Evolutionary conservation across 23 tunicate genomes (phyloP).

Genomic region (Halocynthia aurantium): DNA sequence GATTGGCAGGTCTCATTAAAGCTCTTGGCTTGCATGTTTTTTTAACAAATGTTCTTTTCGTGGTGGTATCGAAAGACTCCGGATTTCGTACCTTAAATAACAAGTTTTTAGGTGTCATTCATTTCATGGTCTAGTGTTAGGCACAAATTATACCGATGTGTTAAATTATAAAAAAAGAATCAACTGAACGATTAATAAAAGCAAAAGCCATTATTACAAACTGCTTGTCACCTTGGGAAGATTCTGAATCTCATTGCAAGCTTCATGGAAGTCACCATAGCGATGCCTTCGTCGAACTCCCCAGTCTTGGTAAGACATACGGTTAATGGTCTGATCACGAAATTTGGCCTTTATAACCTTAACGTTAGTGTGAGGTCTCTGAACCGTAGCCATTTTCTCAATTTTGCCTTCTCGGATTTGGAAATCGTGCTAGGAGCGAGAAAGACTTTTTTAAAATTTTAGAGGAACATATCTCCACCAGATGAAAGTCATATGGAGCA

Average conservation of each 20-base stretch:
- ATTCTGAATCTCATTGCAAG: constrained; percentile 39
- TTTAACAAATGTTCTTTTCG: constrained; percentile 63
- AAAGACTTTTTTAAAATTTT: not conserved
- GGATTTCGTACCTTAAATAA: too few species aligned
- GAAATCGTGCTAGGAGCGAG: not conserved
- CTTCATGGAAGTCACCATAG: constrained; percentile 89
- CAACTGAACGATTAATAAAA: too few species aligned
- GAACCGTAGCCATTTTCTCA: too few species aligned
- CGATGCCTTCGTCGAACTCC: constrained; percentile 31
- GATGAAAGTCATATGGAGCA: not conserved
- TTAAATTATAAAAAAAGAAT: too few species aligned
- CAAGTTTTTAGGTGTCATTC: too few species aligned
- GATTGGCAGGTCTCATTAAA: constrained; percentile 62
- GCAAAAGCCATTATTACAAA: too few species aligned
- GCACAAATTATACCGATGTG: too few species aligned
- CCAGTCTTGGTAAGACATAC: constrained; percentile 70
- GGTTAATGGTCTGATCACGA: constrained; percentile 51
- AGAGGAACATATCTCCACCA: too few species aligned
- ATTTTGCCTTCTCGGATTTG: constrained; percentile 12
- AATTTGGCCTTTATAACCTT: constrained; percentile 15
- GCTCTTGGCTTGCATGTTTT: constrained; percentile 68
- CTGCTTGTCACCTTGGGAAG: not conserved
- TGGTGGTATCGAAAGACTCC: constrained; percentile 12
- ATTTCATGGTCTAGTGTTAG: too few species aligned
- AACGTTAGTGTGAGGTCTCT: not conserved